phyloP scores from a whole-genome alignment of 2,888 invertebrate species.

The Bellardia bayeri region DNA sequence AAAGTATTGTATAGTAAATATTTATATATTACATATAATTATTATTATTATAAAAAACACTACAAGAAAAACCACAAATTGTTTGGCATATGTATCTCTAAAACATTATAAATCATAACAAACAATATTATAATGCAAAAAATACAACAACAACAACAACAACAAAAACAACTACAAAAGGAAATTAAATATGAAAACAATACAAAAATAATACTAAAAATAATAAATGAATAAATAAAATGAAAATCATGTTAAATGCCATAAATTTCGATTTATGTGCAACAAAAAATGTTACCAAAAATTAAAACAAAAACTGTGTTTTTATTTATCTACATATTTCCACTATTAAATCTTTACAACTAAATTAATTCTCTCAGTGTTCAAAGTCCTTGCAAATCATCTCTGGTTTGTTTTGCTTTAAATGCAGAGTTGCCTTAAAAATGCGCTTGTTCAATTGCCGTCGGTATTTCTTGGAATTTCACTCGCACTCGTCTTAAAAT shows the following conservation, averaged over 20 bases:
- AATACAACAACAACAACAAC: constrained; percentile 41
- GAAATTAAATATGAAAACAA: constrained; percentile 39
- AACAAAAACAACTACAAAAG: constrained; percentile 40
- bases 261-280: constrained; percentile 70
- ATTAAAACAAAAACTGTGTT: constrained; percentile 71
- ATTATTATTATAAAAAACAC: constrained; percentile 50
- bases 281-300: constrained; percentile 74
- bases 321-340: constrained; percentile 52
- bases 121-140: constrained; percentile 48
- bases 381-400: not conserved
- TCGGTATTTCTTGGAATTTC: no score
- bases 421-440: not conserved
- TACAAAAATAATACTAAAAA: constrained; percentile 57
- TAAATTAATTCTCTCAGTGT: not conserved
- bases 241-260: constrained; percentile 72
- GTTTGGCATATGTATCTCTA: constrained; percentile 71
- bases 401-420: not conserved
- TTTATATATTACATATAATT: constrained; percentile 58
- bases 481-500: no score
- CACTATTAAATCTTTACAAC: no score
- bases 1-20: constrained; percentile 67
- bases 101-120: constrained; percentile 35
- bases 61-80: constrained; percentile 48
- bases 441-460: not conserved
- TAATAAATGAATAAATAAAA: constrained; percentile 64